Evolutionary conservation across 2,888 invertebrate species (phyloP).

Genomic region (Protonemura montana): DNA sequence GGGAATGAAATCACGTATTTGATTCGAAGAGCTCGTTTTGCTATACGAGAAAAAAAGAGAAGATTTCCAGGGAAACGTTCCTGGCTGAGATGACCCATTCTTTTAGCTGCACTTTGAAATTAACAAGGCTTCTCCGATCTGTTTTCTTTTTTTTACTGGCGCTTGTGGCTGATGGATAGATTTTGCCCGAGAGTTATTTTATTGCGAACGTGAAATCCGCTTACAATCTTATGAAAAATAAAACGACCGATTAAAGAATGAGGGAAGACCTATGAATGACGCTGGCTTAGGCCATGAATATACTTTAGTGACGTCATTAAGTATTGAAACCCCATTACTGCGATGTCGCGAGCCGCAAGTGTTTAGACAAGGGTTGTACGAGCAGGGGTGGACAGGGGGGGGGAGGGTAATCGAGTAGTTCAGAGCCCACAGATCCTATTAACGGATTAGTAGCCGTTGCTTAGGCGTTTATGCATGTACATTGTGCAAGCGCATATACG

Average conservation of each 20-base stretch:
- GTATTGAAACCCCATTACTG: conserved; percentile 46
- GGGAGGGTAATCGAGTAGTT: conserved; percentile 47
- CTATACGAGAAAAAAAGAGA: neutral
- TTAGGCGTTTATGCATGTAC: neutral
- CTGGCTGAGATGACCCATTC: neutral
- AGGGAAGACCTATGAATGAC: neutral
- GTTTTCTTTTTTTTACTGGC: neutral
- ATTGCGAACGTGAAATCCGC: neutral
- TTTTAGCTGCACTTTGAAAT: neutral
- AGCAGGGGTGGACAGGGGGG: conserved; percentile 14
- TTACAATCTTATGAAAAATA: conserved; percentile 18
- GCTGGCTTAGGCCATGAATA: conserved; percentile 9
- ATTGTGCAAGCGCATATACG: neutral
- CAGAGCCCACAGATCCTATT: conserved; percentile 49
- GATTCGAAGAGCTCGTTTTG: neutral
- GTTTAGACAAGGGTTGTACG: conserved; percentile 1
- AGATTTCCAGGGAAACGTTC: neutral
- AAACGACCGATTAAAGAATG: conserved; percentile 22
- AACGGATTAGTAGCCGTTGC: conserved; percentile 45
- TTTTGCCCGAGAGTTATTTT: neutral
- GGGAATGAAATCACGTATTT: conserved; percentile 9
- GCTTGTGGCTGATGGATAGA: neutral
- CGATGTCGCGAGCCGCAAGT: conserved; percentile 7
- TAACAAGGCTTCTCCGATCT: neutral
- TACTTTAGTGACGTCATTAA: conserved; percentile 37